Evolutionary conservation across 2,888 invertebrate species (phyloP), one percentile per base, ranked within the genome.

Genomic region (Tolmerus cingulatus): DNA sequence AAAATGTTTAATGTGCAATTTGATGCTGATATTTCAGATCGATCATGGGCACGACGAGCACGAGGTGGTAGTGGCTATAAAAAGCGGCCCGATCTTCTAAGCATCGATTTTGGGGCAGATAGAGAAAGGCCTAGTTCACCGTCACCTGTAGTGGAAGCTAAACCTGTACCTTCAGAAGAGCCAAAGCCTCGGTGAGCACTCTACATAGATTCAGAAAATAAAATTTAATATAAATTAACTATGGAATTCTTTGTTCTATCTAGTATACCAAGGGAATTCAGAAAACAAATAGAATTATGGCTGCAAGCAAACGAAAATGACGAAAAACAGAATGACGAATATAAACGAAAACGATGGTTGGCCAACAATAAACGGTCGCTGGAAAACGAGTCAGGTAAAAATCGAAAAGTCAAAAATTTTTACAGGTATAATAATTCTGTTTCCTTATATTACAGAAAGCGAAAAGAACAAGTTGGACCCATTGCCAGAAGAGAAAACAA

Each of bases 251-350:
- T 78, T 51, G 77, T 79, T 86, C 16, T 55, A 30, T 87, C 82
- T 86, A 91, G 92, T 90, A 92, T 91, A 91, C 94, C 92, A 90
- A 96, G 96, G 93, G 97, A 97, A 91, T 97, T 97, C 97, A 94
- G 96, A 81, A 96, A 97, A 92, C 97, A 97, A 92, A 97, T 98
- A 90, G 97, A 98, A 92, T 97, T 97, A 7, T 98, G 98, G 98
- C 93, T 98, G 89, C 95, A 97, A 89, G 97, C 97, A 87, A 97
- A 97, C 93, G 97, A 97, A 91, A 95, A 95, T 91, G 96, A 95
- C 91, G 97, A 96, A 91, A 95, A 95, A 90, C 94, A 95, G 89
- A 95, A 94, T 89, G 96, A 96, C 89, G 95, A 96, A 90, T 93
- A 95, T 89, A 94, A 95, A 90, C 94, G 95, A 90, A 94, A 95